A percentile compares a stretch with the other conserved stretches of the same genome.
Evolutionary conservation across 2,888 invertebrate species (phyloP).

Genomic region (Polyommatus iphigenia): DNA sequence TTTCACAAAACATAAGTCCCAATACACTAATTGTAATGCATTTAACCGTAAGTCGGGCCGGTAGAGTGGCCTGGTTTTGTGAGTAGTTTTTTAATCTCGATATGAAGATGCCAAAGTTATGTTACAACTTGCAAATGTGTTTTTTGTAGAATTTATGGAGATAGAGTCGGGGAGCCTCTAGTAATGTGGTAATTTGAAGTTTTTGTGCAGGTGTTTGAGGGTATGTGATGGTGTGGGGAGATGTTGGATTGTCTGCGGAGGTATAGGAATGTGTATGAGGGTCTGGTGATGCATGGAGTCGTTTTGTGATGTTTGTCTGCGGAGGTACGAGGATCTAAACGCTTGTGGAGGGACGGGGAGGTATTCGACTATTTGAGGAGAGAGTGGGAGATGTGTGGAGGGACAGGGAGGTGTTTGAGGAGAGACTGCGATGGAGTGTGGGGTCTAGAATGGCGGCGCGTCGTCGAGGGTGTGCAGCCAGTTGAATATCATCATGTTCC

Average conservation of each 20-base stretch:
- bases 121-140: too few species aligned
- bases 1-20: neutral
- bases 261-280: neutral
- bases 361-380: neutral
- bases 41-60: neutral
- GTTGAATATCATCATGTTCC: constrained; percentile 98
- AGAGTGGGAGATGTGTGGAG: neutral
- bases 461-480: constrained; percentile 95
- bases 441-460: constrained; percentile 71
- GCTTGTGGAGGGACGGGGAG: neutral
- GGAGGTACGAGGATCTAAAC: too few species aligned
- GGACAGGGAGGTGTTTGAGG: neutral
- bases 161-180: neutral
- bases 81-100: neutral
- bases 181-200: too few species aligned
- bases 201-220: neutral
- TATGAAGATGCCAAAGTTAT: neutral
- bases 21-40: neutral
- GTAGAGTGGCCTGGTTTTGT: neutral
- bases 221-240: neutral
- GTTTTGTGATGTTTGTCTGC: too few species aligned
- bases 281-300: neutral
- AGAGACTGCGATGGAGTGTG: neutral
- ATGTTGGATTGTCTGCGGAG: too few species aligned
- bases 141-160: neutral